These are phyloP conservation scores for Andrena marginata DNA, from an alignment of 2,888 invertebrate genomes.

Conservation along the genomic window DNA sequence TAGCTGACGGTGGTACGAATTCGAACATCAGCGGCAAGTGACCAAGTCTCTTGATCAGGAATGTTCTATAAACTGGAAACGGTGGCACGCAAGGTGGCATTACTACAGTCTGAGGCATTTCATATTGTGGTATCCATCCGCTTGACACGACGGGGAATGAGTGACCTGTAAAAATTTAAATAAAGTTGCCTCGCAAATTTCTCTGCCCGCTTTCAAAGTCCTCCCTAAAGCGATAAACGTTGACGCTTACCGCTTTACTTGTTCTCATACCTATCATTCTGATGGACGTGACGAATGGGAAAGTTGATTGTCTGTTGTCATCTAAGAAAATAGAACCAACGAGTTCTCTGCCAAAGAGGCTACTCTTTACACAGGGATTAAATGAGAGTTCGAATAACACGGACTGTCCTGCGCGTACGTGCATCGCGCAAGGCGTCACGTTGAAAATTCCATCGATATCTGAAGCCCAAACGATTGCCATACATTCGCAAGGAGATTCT, in stretches of 20 bases:
- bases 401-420: conserved; percentile 40
- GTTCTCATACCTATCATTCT: conserved; percentile 54
- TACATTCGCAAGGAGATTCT: too few species aligned
- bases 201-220: not conserved
- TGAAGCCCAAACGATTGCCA: conserved; percentile 10
- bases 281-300: conserved; percentile 45
- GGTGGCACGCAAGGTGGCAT: conserved; percentile 80
- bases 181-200: not conserved
- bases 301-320: conserved; percentile 5
- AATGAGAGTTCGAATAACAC: conserved; percentile 61
- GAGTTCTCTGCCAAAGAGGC: conserved; percentile 54
- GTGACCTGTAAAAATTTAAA: conserved; percentile 65
- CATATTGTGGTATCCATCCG: conserved; percentile 77
- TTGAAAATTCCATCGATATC: conserved; percentile 53
- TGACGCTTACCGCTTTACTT: not conserved
- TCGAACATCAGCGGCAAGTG: conserved; percentile 84
- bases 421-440: conserved; percentile 37
- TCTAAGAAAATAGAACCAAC: conserved; percentile 34
- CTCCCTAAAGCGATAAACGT: too few species aligned
- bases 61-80: conserved; percentile 80
- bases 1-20: conserved; percentile 83
- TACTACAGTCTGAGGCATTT: conserved; percentile 76
- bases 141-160: conserved; percentile 68
- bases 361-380: conserved; percentile 38
- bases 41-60: conserved; percentile 82